Evolutionary conservation across 2,113 vertebrate genomes (phyloP).

Genomic region (Megatriorchis doriae): DNA sequence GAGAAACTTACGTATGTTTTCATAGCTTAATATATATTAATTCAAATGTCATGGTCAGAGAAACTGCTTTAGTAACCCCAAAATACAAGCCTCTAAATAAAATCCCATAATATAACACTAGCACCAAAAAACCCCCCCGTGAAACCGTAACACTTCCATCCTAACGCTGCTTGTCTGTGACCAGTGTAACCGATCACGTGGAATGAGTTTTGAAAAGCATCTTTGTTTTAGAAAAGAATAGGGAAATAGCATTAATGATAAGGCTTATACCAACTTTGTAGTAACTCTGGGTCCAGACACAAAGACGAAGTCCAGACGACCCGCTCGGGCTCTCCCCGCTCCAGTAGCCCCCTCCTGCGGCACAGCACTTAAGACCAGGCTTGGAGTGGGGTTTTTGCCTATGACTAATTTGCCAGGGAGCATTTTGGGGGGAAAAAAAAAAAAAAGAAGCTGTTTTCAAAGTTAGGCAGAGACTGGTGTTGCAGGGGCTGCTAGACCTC

Average conservation of each 20-base stretch:
- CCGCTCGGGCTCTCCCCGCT: accelerated
- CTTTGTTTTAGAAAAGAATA: neutral
- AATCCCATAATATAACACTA: neutral
- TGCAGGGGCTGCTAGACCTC: neutral
- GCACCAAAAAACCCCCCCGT: accelerated
- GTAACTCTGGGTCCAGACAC: neutral
- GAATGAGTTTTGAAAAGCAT: neutral
- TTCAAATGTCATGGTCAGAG: neutral
- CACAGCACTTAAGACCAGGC: accelerated
- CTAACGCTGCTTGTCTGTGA: neutral
- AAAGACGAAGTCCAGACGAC: neutral
- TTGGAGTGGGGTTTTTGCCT: neutral
- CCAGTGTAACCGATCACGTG: neutral
- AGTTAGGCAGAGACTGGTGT: neutral
- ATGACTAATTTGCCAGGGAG: neutral
- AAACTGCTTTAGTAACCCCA: neutral
- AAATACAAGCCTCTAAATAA: neutral
- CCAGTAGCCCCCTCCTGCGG: accelerated
- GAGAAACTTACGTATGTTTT: neutral
- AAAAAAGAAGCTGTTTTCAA: neutral
- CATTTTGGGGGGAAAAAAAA: neutral
- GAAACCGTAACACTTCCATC: neutral
- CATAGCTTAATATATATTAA: neutral
- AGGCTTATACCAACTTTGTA: neutral
- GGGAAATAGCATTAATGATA: neutral